Base-by-base conservation (phyloP, 2,888 invertebrate species). In the Apotomis betuletana region DNA sequence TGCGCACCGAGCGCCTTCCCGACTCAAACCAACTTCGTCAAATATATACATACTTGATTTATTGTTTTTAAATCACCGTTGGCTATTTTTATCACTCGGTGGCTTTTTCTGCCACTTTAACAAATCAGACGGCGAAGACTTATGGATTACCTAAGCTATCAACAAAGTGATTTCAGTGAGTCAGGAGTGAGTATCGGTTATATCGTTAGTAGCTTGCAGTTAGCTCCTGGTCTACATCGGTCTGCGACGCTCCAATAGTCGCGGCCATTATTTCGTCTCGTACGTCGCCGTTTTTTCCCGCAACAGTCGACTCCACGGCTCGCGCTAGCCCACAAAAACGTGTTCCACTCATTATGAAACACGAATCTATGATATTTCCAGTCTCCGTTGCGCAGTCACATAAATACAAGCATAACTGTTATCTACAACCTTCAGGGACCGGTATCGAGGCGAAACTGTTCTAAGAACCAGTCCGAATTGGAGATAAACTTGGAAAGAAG, bases 291-390 rank as follows among this genome's bases (percentile, higher is more conserved):
- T 52, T 71, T 67, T 62, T 71, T 62, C 41, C 46, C 55, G 44
- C 57, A 49, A 13, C 49, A 60, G 69, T 51, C 90, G 80, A 83
- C 91, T 92, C 91, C 86, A 88, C 82, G 55, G 82, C 80, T 70
- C 73, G 76, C 82, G 72, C 76, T 84, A 85, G 81, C 79, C 88
- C 82, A 87, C 87, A 83, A 87, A 88, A 91, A 91, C 90, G 84
- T 85, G 91, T 92, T 90, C 83, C 79, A 87, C 88, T 90, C 90
- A 90, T 92, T 92, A 92, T 91, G 91, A 91, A 92, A 92, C 87
- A 88, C 89, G 90, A 90, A 90, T 86, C 90, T 90, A 90, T 90
- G 90, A 91, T 90, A 90, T 91, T 90, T 83, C 81, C 84, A 89
- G 85, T 87, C 83, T 87, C 83, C 87, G 86, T 88, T 87, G 89